Percentiles rank a stretch among this genome's conserved stretches.
Conservation (phyloP, 1,140 invertebrate species). For the Phocides pigmalion region DNA sequence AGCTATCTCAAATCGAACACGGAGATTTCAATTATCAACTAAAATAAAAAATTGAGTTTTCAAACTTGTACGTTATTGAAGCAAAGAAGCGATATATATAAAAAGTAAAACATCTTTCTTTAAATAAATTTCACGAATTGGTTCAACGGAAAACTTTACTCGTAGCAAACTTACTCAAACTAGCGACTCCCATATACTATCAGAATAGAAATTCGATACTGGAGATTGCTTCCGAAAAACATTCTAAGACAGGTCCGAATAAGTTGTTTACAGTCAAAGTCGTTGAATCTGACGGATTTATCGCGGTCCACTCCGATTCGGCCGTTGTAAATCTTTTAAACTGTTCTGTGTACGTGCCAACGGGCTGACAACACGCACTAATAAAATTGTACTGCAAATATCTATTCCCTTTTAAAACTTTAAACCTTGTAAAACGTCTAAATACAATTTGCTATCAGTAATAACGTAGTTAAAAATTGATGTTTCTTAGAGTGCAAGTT, state of each 20-base stretch:
- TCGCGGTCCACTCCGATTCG: conserved; percentile 34
- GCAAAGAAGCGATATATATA: too few species aligned
- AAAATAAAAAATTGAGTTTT: too few species aligned
- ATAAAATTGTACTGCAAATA: conserved; percentile 2
- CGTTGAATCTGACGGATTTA: conserved; percentile 31
- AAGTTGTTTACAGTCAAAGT: conserved; percentile 26
- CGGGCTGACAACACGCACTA: conserved; percentile 29
- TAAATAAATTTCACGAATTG: too few species aligned
- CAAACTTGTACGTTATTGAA: too few species aligned
- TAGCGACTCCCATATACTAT: not conserved
- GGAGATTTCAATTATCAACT: too few species aligned
- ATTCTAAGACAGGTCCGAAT: conserved; percentile 20
- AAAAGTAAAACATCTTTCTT: too few species aligned
- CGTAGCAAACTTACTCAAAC: too few species aligned
- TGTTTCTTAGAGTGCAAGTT: too few species aligned
- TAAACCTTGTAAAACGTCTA: not conserved
- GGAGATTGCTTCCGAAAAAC: conserved; percentile 6
- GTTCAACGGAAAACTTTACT: too few species aligned
- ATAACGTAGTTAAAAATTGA: too few species aligned
- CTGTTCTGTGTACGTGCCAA: conserved; percentile 46
- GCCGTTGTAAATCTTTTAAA: conserved; percentile 48
- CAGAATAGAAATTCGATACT: not conserved
- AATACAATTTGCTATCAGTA: too few species aligned
- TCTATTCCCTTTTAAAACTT: not conserved
- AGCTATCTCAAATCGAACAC: too few species aligned